Conservation (phyloP, 1,140 invertebrate genomes). For the Zaprionus nigranus region DNA sequence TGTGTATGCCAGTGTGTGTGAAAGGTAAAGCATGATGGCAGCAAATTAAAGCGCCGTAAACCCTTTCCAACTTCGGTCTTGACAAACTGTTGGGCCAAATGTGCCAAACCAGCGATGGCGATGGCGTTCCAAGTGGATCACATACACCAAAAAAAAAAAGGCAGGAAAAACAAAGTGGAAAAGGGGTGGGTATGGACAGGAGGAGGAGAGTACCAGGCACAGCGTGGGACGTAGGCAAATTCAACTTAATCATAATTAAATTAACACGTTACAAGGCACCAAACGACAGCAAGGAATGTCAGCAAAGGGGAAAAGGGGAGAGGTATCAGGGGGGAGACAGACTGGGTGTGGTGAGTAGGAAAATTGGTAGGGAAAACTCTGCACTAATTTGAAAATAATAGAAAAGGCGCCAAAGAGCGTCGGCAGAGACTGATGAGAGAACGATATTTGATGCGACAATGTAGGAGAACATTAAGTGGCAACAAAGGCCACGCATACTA, state of each 20-base stretch:
- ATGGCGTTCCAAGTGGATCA: constrained; percentile 11
- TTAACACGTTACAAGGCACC: constrained; percentile 38
- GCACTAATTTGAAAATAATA: constrained; percentile 49
- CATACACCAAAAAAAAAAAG: constrained; percentile 12
- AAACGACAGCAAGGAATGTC: not conserved
- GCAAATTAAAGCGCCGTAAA: constrained; percentile 52
- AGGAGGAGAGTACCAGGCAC: not conserved
- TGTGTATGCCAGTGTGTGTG: not conserved
- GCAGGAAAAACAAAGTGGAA: constrained; percentile 12
- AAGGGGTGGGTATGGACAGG: not conserved
- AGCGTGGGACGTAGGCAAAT: constrained; percentile 17
- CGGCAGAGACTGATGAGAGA: constrained; percentile 8
- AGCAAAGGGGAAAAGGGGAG: not conserved
- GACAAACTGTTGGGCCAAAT: constrained; percentile 44
- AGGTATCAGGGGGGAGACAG: not conserved
- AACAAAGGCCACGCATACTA: not conserved
- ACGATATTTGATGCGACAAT: constrained; percentile 12
- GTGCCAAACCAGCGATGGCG: constrained; percentile 23
- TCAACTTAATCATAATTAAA: constrained; percentile 52
- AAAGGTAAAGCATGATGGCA: constrained; percentile 45
- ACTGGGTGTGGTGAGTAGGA: constrained; percentile 16
- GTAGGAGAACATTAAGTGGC: constrained; percentile 8
- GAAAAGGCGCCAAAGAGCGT: constrained; percentile 9
- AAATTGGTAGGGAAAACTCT: not conserved
- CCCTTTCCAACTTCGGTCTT: constrained; percentile 34